Evolutionary conservation across 2,888 invertebrate genomes (phyloP), one percentile per base, ranked within the genome.

Genomic region (Agriotes lineatus): DNA sequence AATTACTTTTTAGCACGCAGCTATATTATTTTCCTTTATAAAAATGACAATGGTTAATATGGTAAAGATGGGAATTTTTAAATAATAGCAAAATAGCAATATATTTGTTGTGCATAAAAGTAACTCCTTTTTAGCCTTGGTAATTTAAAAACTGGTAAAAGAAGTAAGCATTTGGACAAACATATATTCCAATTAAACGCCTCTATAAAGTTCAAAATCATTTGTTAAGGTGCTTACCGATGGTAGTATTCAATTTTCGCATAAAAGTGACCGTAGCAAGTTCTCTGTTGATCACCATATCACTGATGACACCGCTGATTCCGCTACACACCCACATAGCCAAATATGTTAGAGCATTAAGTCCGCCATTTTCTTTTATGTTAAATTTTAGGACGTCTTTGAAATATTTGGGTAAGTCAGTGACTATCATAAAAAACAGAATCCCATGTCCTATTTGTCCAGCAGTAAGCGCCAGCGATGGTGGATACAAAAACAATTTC

Each of bases 191-290:
- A n/a, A n/a, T n/a, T n/a, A n/a, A n/a, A n/a, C n/a, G n/a, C n/a
- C n/a, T n/a, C n/a, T n/a, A n/a, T n/a, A n/a, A n/a, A n/a, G n/a
- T n/a, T n/a, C n/a, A n/a, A n/a, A n/a, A n/a, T n/a, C n/a, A n/a
- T n/a, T n/a, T n/a, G n/a, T 20, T 9, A n/a, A 48, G 22, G 2
- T 22, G 39, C 45, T 85, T 83, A 91, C 91, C 91, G 71, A 91
- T 85, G 30, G 90, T 90, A 0, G 91, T 91, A 79, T 91, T 91
- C 48, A 89, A 81, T 80, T 90, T 91, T 69, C 91, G 86, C 0
- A 89, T 87, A 61, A 82, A 85, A 0, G 87, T 85, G 0, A 89
- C 83, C 0, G 83, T 85, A 77, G 91, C 82, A 72, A 86, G 86
- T 48, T 87, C 85, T 37, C 82, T 86, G 65, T 87, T 86, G 14